Base-by-base conservation (phyloP, 2,888 invertebrate genomes). In the Tryphoninae sp. region DNA sequence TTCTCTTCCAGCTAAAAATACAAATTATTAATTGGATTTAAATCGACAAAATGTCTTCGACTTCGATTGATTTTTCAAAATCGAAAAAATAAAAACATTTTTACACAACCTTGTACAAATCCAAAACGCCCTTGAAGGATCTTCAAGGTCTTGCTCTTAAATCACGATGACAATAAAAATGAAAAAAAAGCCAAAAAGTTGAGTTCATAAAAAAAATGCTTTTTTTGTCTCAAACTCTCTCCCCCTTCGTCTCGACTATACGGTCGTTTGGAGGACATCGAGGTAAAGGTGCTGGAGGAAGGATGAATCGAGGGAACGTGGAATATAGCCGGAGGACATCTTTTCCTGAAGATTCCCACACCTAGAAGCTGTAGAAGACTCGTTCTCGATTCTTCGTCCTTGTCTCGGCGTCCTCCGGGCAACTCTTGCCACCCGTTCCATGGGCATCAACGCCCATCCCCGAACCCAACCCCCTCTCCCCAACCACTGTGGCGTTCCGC, bases 271-370 rank as follows among this genome's bases (percentile, higher is more conserved):
- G 74, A 19, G 55, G 26, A 23, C n/a, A n/a, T 11, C n/a, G 49
- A 59, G 19, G 51, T 40, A 72, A 64, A 49, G 45, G 53, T 45
- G 62, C 61, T 62, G 58, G 53, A 40, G 65, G 64, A 23, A 72
- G 71, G 74, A 67, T 61, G 67, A 76, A 68, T 79, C 61, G 58
- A 69, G 73, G 62, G 58, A 77, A 69, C 73, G 69, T 45, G 58
- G 61, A 77, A 77, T 73, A 67, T 59, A 65, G 77, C 82, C 80
- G 22, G 62, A 65, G 69, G 79, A 77, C 79, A 80, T 77, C 73
- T 69, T 75, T 64, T 67, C 67, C 45, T 42, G 58, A 80, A 69
- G 61, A 80, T 78, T 72, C 77, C 68, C 33, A 69, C 55, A 51
- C 16, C 55, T 19, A 19, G 19, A 7, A 22, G 55, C 22, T 8